Base-by-base conservation (phyloP, 2,797 vertebrate genomes). In the Aphelocoma californica region DNA sequence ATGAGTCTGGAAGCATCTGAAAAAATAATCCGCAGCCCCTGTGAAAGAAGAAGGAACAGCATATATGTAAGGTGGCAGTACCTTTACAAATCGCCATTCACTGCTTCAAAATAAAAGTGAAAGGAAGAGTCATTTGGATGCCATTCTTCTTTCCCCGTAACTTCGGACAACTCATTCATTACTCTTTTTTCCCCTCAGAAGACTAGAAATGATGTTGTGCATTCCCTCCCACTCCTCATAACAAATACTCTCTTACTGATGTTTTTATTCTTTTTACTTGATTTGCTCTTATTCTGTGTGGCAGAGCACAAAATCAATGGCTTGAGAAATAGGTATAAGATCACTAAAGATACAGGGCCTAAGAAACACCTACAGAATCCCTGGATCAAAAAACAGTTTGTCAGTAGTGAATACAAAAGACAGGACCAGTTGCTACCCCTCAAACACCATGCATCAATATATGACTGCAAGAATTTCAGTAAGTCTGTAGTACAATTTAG, bases 11-110 rank as follows among this genome's bases (percentile, higher is more conserved):
- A 99, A 0, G 98, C 98, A 36, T 99, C 98, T 8, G 97, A 98
- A 96, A 99, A 99, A 96, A 99, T 80, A 92, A 99, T 98, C 95
- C 99, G 98, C 79, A 99, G 97, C 44, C 99, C 99, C 99, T 99
- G 62, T 5, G 82, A 54, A 42, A 80, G 57, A 82, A 92, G 80
- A 90, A 70, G 67, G 48, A 72, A 29, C 14, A 74, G 53, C 51
- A 61, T 6, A 5, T 7, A 64, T 2, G 7, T 34, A 25, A 81
- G 23, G 17, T 44, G 28, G n/a, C 7, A n/a, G 32, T 28, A 80
- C 13, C 19, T 81, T 51, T 44, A 67, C 18, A 78, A 74, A 91
- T 25, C 25, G 60, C 40, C 54, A 54, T 12, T 57, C 42, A 31
- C 16, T 54, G n/a, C 19, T 64, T 70, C 77, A 75, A 86, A 82